Evolutionary conservation across 2,888 invertebrate species (phyloP).

Genomic region (Oscheius onirici): DNA sequence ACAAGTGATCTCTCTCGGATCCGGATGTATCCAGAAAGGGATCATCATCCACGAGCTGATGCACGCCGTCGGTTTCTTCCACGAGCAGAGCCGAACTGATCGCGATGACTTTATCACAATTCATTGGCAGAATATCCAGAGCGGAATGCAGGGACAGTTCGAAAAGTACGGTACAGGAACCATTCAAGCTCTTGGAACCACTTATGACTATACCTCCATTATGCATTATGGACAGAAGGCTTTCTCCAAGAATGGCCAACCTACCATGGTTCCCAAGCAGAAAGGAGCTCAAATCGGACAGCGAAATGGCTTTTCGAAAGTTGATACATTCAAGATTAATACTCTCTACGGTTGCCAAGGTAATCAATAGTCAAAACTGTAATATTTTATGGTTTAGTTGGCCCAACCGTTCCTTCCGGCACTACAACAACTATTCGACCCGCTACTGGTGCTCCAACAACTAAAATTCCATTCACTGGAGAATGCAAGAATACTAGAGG

Average conservation of each 20-base stretch:
- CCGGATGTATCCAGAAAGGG: conserved; percentile 71
- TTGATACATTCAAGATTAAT: conserved; percentile 70
- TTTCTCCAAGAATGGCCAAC: conserved; percentile 68
- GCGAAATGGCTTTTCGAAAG: conserved; percentile 66
- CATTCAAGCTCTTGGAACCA: conserved; percentile 66
- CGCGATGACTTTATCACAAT: conserved; percentile 69
- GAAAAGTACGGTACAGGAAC: conserved; percentile 69
- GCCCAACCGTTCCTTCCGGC: conserved; percentile 23
- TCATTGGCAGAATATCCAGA: conserved; percentile 68
- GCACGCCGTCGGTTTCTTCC: conserved; percentile 71
- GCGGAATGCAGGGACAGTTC: conserved; percentile 70
- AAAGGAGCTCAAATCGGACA: conserved; percentile 67
- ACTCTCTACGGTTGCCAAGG: conserved; percentile 65
- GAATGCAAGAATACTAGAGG: conserved; percentile 66
- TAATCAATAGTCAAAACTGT: background rate
- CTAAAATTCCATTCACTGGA: conserved; percentile 34
- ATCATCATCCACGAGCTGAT: conserved; percentile 70
- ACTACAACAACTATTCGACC: conserved; percentile 24
- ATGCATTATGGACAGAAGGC: conserved; percentile 70
- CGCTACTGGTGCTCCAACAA: conserved; percentile 41
- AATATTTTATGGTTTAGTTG: background rate
- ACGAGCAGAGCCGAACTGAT: conserved; percentile 63
- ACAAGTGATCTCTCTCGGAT: conserved; percentile 66
- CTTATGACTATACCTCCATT: conserved; percentile 69
- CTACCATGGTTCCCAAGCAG: conserved; percentile 69